Base-by-base conservation (phyloP, 2,888 invertebrate genomes). In the Melanargia galathea region DNA sequence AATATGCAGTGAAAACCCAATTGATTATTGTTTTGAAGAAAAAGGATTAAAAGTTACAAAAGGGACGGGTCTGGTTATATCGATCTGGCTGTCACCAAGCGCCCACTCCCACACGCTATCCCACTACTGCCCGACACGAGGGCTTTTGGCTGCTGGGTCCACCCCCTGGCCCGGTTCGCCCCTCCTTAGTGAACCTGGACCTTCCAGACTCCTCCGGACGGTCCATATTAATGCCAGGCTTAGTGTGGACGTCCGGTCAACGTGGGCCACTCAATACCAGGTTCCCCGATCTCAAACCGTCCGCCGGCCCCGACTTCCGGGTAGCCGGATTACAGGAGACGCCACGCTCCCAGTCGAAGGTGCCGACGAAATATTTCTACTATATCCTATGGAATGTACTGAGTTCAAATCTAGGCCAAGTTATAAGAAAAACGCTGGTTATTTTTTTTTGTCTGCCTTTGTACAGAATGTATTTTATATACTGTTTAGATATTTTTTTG, bases 321-420 rank as follows among this genome's bases (percentile, higher is more conserved):
- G 97, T 93, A 95, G 97, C 97, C 95, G 94, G 97, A 97, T 98
- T 98, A 98, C 97, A 98, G 97, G 96, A 97, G 97, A 92, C 95
- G 97, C 98, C 97, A 97, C 96, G 94, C 96, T 96, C 97, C 97
- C 97, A 95, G 97, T 90, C 90, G 88, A 86, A 38, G 1, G 30
- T 16, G 16, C n/a, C 16, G 30, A 6, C 30, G 4, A n/a, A n/a
- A 40, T 40, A n/a, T 16, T n/a, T 16, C 4, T 6, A n/a, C 6
- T n/a, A n/a, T 16, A n/a, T 2, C 45, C 1, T 20, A 13, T 0
- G 1, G 2, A 16, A 8, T 2, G 40, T 7, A 1, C 46, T 46
- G 22, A 1, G 46, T 46, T 40, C 40, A 7, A 40, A 24, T 6
- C 46, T 13, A 22, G 1, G 22, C 11, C 1, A 5, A 46, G 11